phyloP scores from a whole-genome alignment of 2,888 invertebrate species.

The Orchestes rusci region DNA sequence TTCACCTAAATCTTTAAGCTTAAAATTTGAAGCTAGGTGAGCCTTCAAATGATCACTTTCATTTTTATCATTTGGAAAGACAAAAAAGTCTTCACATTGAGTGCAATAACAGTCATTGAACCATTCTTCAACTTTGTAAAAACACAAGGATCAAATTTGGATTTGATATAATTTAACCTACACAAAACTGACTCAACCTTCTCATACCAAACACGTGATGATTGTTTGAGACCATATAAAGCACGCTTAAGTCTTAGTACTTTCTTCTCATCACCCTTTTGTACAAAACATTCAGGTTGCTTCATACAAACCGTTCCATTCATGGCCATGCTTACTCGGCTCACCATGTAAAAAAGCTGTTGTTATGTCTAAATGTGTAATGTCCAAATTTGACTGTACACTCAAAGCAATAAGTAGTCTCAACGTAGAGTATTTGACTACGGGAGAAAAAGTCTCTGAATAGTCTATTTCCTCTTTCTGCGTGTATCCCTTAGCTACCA shows the following conservation, averaged over 20 bases:
- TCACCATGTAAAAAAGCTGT: too few species aligned
- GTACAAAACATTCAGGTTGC: constrained; percentile 23
- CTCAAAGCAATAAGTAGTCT: constrained; percentile 25
- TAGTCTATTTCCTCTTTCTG: constrained; percentile 28
- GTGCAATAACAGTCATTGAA: constrained; percentile 7
- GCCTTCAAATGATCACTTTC: constrained; percentile 18
- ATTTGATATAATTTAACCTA: constrained; percentile 21
- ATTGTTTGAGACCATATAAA: constrained; percentile 27
- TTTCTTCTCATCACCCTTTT: constrained; percentile 11
- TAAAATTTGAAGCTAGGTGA: constrained; percentile 21
- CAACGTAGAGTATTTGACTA: constrained; percentile 23
- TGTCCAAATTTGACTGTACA: constrained; percentile 22
- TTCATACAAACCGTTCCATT: constrained; percentile 27
- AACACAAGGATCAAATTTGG: constrained; percentile 24
- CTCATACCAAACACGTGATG: constrained; percentile 22
- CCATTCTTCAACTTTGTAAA: too few species aligned
- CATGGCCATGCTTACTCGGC: constrained; percentile 29
- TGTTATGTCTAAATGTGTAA: constrained; percentile 26
- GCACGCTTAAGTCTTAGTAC: constrained; percentile 22
- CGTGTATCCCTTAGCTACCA: constrained; percentile 30
- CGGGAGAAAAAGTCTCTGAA: constrained; percentile 29
- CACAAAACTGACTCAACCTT: constrained; percentile 18
- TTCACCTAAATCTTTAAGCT: constrained; percentile 20
- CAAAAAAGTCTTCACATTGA: constrained; percentile 29
- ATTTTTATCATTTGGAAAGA: constrained; percentile 24